Evolutionary conservation across 2,888 invertebrate species (phyloP), one percentile per base, ranked within the genome.

Genomic region (Scaptomyza reducta): DNA sequence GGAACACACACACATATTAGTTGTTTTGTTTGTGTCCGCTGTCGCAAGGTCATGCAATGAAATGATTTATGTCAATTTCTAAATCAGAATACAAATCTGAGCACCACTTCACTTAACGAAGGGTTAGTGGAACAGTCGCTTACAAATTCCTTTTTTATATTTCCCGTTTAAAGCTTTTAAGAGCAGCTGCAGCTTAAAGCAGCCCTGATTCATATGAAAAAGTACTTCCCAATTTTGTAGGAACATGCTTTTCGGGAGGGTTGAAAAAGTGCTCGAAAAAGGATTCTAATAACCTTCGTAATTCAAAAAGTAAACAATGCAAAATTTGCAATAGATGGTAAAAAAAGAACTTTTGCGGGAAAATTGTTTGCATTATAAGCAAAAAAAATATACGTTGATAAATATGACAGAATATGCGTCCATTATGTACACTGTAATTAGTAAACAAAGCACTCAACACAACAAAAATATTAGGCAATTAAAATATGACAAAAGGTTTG

Each of bases 401-500:
- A 45, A 64, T 50, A 29, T 56, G 14, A 14, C 57, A 60, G 71
- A 78, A 56, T 64, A 49, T 59, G 49, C 78, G 66, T 51, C 83
- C 67, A 76, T 79, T 85, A 25, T 50, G 50, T 14, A 67, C 68
- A 71, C 46, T 62, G 46, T 83, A 81, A 81, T 82, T 63, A 77
- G 81, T 74, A 71, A 66, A 82, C 82, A 82, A 82, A 67, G 87
- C 63, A 41, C 58, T 44, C 40, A 22, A 50, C 35, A 35, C 54
- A 68, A 50, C 54, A 68, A 62, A 61, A 57, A 66, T 47, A 83
- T 73, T 71, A 64, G 54, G 69, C 63, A 81, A 87, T 85, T 86
- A 82, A 85, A 74, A 77, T 74, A 76, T 66, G 62, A 85, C 83
- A 87, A 85, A 85, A 82, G 85, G 62, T 62, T 56, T 59, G 49